Evolutionary conservation across 2,797 vertebrate genomes (phyloP).

Genomic region (Sarcophilus harrisii): DNA sequence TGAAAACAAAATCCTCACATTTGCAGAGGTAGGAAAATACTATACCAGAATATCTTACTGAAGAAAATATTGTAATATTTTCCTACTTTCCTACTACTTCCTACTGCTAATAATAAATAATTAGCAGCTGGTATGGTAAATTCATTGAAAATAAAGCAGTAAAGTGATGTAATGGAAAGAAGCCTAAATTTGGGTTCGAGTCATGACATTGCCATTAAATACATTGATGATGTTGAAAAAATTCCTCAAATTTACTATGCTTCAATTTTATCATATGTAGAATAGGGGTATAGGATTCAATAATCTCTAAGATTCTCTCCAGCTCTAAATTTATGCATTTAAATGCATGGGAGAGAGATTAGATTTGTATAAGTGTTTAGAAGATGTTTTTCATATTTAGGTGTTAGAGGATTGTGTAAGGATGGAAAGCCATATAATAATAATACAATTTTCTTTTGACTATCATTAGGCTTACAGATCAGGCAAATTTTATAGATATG

Average conservation of each 20-base stretch:
- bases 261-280: not conserved
- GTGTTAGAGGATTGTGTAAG: not conserved
- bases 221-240: not conserved
- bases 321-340: not conserved
- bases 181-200: not conserved
- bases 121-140: not conserved
- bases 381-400: not conserved
- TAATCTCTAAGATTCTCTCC: not conserved
- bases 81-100: too few species aligned
- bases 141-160: not conserved
- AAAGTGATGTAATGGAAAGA: not conserved
- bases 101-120: not conserved
- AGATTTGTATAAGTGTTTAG: not conserved
- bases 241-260: not conserved
- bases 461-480: not conserved
- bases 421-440: not conserved
- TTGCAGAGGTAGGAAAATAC: not conserved
- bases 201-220: not conserved
- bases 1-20: not conserved
- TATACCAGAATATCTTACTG: not conserved
- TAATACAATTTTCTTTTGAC: not conserved
- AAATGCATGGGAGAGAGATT: not conserved
- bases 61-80: not conserved
- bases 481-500: not conserved
- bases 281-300: not conserved